phyloP scores from a whole-genome alignment of 2,888 invertebrate genomes.

The Chaetoderma sp. region DNA sequence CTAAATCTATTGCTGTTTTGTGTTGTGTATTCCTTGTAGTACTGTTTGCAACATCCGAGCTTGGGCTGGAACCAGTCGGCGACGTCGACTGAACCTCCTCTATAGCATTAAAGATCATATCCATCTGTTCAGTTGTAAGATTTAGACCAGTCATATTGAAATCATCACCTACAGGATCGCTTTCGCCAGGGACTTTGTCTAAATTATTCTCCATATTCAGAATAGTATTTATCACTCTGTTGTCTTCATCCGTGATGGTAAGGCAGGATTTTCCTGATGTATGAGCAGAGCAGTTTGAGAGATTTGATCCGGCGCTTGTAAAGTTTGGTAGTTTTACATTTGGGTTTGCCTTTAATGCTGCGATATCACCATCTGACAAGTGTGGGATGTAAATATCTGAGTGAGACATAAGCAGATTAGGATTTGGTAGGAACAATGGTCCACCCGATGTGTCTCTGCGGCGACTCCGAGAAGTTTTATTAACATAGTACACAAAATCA shows the following conservation, averaged over 20 bases:
- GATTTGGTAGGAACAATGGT: constrained; percentile 33
- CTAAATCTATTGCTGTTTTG: no score
- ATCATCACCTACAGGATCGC: not conserved
- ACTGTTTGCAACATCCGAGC: no score
- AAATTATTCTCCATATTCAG: constrained; percentile 54
- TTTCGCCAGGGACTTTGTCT: not conserved
- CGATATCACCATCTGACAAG: constrained; percentile 59
- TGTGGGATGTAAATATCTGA: constrained; percentile 59
- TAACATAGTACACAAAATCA: constrained; percentile 68
- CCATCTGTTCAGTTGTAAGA: constrained; percentile 58
- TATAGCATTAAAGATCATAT: constrained; percentile 50
- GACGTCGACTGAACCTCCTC: constrained; percentile 47
- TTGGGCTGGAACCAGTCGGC: no score
- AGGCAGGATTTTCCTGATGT: not conserved
- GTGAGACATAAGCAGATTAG: constrained; percentile 40
- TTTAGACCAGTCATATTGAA: constrained; percentile 5
- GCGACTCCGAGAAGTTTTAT: constrained; percentile 59
- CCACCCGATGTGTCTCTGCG: constrained; percentile 47
- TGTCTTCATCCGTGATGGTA: constrained; percentile 47
- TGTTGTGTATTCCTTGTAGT: no score
- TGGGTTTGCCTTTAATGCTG: constrained; percentile 44
- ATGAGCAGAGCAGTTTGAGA: not conserved
- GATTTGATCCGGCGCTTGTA: not conserved
- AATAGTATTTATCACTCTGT: constrained; percentile 57
- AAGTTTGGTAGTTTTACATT: no score